A percentile compares a stretch with the other conserved stretches of the same genome.
Evolutionary conservation across 1,140 invertebrate species (phyloP).

Genomic region (Drosophila rufa): DNA sequence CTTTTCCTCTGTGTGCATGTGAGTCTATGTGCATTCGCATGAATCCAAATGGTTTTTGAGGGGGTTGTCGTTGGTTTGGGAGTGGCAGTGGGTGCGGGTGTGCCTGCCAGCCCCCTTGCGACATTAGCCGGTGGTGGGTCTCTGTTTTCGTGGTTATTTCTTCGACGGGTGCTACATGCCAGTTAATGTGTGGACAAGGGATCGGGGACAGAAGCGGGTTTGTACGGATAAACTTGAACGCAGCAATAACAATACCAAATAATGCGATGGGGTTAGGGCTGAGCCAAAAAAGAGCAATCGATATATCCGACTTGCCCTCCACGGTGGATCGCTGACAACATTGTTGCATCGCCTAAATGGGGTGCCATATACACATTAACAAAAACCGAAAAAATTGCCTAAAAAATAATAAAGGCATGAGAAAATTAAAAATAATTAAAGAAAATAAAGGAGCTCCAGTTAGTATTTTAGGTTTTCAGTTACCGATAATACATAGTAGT

Average conservation of each 20-base stretch:
- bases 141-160: slow-evolving; percentile 46
- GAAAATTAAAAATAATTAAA: not conserved
- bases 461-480: no score
- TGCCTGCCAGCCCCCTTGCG: slow-evolving; percentile 27
- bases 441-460: no score
- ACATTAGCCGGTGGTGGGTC: slow-evolving; percentile 34
- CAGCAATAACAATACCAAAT: slow-evolving; percentile 49
- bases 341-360: slow-evolving; percentile 9
- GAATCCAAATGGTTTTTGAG: slow-evolving; percentile 20
- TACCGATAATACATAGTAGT: no score
- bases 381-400: not conserved
- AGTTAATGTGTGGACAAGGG: slow-evolving; percentile 42
- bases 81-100: slow-evolving; percentile 12
- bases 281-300: slow-evolving; percentile 39
- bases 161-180: slow-evolving; percentile 35
- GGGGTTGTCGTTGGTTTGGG: slow-evolving; percentile 5
- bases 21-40: slow-evolving; percentile 31
- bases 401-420: not conserved
- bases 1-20: slow-evolving; percentile 9
- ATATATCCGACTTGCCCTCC: slow-evolving; percentile 22
- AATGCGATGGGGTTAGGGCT: slow-evolving; percentile 39
- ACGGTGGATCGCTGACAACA: slow-evolving; percentile 9
- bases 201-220: slow-evolving; percentile 12
- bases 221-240: slow-evolving; percentile 49
- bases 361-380: not conserved